Evolutionary conservation across 2,113 vertebrate genomes (phyloP), one percentile per base, ranked within the genome.

Genomic region (Alligator mississippiensis): DNA sequence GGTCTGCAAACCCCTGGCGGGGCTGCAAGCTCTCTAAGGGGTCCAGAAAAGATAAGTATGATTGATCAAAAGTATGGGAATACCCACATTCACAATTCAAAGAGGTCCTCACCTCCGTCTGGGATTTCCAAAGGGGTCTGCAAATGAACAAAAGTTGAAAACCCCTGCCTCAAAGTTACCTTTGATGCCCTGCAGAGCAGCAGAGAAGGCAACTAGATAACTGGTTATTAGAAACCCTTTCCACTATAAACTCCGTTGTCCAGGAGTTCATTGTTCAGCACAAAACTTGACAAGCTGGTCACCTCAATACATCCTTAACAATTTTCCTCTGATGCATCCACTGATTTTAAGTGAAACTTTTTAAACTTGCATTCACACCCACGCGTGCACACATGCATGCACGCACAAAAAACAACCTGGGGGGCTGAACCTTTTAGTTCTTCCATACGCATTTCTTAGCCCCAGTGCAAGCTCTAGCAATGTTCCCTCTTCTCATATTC

Each of bases 271-370:
- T 54, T 91, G 88, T 84, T 66, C 94, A 81, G 93, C 93, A 92
- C 80, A 88, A 92, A 93, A 93, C 89, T 74, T 96, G 93, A 94
- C 93, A 61, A 0, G 0, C 64, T 19, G 93, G 86, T 96, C 93
- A 90, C 95, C 96, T 91, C 90, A 77, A 88, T 87, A 95, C 93
- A 57, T 93, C 95, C 96, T 96, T 96, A 96, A 93, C 92, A 93
- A 94, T 92, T 94, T 90, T 95, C 96, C 96, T 96, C 9, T 82
- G 95, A 96, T 54, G 90, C 90, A 95, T 96, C 95, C 91, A 87
- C 91, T 72, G 88, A 89, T 94, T 96, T 95, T 83, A 94, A 89
- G 93, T 93, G 93, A 97, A 93, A 88, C 84, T 92, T 89, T 94
- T 95, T 91, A 96, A 92, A 96, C 78, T 88, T 85, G 87, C 77